Percentiles rank a stretch among this genome's conserved stretches.
Conservation (phyloP, 2,113 vertebrate species). For the Rhinogobius similis region DNA sequence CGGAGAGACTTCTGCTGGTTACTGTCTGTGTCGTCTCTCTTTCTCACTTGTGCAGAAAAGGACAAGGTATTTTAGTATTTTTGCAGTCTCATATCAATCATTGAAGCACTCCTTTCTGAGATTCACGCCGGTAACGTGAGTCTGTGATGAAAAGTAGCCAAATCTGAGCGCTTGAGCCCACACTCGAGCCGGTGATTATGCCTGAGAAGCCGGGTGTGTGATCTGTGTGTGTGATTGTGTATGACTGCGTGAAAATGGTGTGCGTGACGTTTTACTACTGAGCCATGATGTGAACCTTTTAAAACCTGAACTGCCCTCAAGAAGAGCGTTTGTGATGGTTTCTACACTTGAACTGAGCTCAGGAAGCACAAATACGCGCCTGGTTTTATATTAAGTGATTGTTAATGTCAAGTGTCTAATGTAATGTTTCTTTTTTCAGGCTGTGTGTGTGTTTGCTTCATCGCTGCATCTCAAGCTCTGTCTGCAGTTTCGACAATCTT, state of each 20-base stretch:
- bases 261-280: neutral
- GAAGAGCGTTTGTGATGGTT: neutral
- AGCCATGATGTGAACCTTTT: neutral
- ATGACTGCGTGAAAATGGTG: neutral
- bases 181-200: neutral
- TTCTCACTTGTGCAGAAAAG: neutral
- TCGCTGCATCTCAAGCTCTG: neutral
- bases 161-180: neutral
- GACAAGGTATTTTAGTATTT: neutral
- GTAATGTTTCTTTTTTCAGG: neutral
- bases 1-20: neutral
- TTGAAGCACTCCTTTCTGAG: neutral
- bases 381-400: neutral
- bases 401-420: neutral
- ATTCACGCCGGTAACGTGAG: neutral
- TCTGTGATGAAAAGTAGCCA: constrained; percentile 1
- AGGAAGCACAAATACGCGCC: neutral
- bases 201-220: neutral
- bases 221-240: neutral
- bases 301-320: neutral
- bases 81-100: neutral
- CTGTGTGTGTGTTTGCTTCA: neutral
- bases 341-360: constrained; percentile 8
- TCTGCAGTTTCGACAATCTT: neutral
- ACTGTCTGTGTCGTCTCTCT: neutral